Percentiles rank a stretch among this genome's conserved stretches.
phyloP scores from a whole-genome alignment of 2,888 invertebrate genomes.

The Orchestes rusci region DNA sequence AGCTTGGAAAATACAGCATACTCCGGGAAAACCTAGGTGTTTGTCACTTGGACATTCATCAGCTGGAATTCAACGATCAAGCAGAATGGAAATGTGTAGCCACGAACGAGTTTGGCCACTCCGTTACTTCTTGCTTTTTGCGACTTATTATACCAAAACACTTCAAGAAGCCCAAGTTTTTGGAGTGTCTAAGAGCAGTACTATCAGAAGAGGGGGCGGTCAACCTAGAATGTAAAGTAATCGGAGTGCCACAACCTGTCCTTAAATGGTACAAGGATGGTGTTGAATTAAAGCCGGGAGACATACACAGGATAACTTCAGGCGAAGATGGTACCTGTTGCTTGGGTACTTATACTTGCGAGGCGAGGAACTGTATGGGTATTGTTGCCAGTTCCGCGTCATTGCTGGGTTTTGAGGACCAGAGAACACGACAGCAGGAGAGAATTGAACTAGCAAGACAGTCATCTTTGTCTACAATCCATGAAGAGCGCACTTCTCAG shows the following conservation, averaged over 20 bases:
- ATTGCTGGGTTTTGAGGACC: constrained; percentile 79
- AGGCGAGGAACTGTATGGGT: constrained; percentile 88
- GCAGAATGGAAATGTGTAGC: constrained; percentile 91
- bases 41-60: constrained; percentile 65
- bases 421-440: constrained; percentile 49
- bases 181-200: constrained; percentile 78
- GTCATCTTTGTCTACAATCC: constrained; percentile 82
- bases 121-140: constrained; percentile 79
- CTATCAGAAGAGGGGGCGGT: constrained; percentile 77
- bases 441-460: constrained; percentile 57
- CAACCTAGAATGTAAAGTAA: constrained; percentile 87
- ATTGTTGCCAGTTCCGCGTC: constrained; percentile 83
- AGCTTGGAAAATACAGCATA: constrained; percentile 59
- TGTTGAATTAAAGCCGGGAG: constrained; percentile 80
- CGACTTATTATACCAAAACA: constrained; percentile 80
- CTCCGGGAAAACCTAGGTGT: constrained; percentile 62
- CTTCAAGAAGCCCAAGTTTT: constrained; percentile 80
- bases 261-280: constrained; percentile 92
- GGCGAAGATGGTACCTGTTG: constrained; percentile 51
- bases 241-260: constrained; percentile 84
- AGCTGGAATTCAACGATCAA: constrained; percentile 75
- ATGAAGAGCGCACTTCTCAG: constrained; percentile 85
- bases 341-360: constrained; percentile 70
- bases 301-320: constrained; percentile 84
- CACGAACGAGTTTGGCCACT: constrained; percentile 82